Evolutionary conservation across 2,888 invertebrate genomes (phyloP).

Genomic region (Mylabris sibirica): DNA sequence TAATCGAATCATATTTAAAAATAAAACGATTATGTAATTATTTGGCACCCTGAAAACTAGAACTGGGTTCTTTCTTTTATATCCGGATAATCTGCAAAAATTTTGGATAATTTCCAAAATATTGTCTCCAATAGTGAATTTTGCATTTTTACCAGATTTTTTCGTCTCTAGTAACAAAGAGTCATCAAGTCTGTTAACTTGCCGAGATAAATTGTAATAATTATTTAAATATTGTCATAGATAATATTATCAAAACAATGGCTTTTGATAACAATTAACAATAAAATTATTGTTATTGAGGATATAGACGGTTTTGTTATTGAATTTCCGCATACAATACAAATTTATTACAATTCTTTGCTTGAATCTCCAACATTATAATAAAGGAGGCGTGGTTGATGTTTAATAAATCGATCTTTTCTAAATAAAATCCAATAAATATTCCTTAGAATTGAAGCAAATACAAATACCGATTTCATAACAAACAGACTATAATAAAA

Average conservation of each 20-base stretch:
- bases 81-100: neutral
- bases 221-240: neutral
- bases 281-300: neutral
- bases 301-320: neutral
- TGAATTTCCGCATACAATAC: conserved; percentile 1
- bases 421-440: neutral
- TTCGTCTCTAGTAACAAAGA: neutral
- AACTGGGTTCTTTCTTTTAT: neutral
- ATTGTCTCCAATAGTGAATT: neutral
- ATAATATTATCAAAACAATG: neutral
- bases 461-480: neutral
- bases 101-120: neutral
- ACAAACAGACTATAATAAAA: neutral
- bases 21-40: neutral
- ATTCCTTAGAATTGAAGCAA: neutral
- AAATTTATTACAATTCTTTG: neutral
- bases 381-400: neutral
- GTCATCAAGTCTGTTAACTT: neutral
- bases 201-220: neutral
- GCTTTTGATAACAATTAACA: neutral
- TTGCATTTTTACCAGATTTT: neutral
- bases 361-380: neutral
- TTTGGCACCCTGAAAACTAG: neutral
- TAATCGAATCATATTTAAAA: conserved; percentile 15
- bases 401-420: neutral